Evolutionary conservation across 2,888 invertebrate genomes (phyloP).

Genomic region (Microctonus brassicae): DNA sequence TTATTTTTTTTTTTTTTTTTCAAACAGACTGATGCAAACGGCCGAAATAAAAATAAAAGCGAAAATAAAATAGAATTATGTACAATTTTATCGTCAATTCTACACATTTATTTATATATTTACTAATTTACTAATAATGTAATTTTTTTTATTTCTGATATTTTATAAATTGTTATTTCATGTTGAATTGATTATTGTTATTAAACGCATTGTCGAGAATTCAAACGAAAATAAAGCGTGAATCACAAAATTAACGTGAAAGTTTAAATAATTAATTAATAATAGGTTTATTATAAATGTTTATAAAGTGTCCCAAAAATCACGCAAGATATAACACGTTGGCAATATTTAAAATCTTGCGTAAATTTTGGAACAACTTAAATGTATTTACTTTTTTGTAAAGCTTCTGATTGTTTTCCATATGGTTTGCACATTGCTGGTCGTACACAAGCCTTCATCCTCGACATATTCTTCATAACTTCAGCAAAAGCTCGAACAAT

Average conservation of each 20-base stretch:
- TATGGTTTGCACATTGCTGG: slow-evolving; percentile 93
- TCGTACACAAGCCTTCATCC: slow-evolving; percentile 89
- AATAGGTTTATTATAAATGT: no score
- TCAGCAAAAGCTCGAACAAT: slow-evolving; percentile 88
- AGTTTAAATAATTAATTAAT: no score
- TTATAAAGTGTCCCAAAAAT: no score
- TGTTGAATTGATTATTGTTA: neutral
- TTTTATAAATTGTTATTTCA: slow-evolving; percentile 17
- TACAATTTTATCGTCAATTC: slow-evolving; percentile 10
- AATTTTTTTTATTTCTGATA: neutral
- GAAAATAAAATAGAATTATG: neutral
- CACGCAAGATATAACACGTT: no score
- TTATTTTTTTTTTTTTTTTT: slow-evolving; percentile 14
- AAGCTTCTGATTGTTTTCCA: slow-evolving; percentile 89
- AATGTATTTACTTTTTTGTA: slow-evolving; percentile 82
- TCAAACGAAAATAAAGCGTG: neutral
- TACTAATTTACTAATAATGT: neutral
- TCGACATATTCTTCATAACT: slow-evolving; percentile 88
- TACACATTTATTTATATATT: no score
- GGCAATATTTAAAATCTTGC: no score
- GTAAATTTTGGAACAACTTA: no score
- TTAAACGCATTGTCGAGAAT: neutral
- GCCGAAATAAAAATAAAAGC: neutral
- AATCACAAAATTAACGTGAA: no score
- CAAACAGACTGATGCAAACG: slow-evolving; percentile 27